Conservation (phyloP, 1,140 invertebrate genomes). For the Drosophila tsacasi region DNA sequence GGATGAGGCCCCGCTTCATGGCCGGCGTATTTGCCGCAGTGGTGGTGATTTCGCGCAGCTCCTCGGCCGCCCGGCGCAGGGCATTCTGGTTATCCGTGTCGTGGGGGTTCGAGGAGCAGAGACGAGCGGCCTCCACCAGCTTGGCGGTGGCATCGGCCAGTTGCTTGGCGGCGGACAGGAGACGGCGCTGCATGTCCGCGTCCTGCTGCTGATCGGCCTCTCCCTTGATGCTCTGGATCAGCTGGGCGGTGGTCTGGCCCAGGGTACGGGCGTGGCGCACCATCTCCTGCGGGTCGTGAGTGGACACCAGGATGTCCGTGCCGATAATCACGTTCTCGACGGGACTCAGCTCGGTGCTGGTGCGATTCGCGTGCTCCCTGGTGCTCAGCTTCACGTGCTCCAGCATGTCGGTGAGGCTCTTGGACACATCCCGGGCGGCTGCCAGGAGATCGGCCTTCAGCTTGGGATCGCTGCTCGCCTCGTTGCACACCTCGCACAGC, state of each 20-base stretch:
- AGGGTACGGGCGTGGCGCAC: conserved; percentile 96
- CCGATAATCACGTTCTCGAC: conserved; percentile 96
- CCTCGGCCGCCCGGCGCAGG: conserved; percentile 94
- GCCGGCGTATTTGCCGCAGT: conserved; percentile 91
- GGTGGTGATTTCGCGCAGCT: conserved; percentile 95
- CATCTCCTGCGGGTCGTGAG: conserved; percentile 96
- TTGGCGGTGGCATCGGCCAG: conserved; percentile 98
- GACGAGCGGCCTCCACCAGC: conserved; percentile 98
- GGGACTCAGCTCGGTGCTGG: conserved; percentile 90
- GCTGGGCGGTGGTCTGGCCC: conserved; percentile 95
- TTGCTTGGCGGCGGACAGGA: conserved; percentile 96
- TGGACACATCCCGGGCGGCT: conserved; percentile 95
- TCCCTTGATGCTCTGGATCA: conserved; percentile 96
- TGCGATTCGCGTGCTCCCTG: conserved; percentile 86
- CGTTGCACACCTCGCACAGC: conserved; percentile 94
- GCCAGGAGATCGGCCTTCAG: conserved; percentile 91
- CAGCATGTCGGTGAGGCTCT: conserved; percentile 95
- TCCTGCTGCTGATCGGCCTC: conserved; percentile 96
- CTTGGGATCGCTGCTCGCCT: conserved; percentile 88
- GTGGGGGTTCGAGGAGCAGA: conserved; percentile 94
- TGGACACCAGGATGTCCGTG: conserved; percentile 95
- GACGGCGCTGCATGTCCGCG: conserved; percentile 94
- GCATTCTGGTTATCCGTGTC: conserved; percentile 94
- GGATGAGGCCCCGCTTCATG: conserved; percentile 91
- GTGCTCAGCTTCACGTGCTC: conserved; percentile 92